Percentiles rank a stretch among this genome's conserved stretches.
phyloP scores from a whole-genome alignment of 2,113 vertebrate genomes.

The Beaufortia kweichowensis region DNA sequence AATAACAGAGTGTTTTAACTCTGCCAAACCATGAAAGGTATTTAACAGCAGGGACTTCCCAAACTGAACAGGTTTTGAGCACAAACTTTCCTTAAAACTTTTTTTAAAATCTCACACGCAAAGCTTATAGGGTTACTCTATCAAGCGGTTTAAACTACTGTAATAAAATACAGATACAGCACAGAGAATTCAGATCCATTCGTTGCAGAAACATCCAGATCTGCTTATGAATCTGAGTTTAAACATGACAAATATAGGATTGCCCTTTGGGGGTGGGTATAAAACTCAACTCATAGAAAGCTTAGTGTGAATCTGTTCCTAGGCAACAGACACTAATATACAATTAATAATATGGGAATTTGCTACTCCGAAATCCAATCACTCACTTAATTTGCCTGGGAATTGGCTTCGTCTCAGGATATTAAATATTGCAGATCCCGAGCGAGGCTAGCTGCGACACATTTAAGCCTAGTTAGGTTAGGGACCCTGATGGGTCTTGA shows the following conservation, averaged over 20 bases:
- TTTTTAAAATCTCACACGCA: constrained; percentile 63
- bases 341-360: constrained; percentile 76
- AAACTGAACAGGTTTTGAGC: constrained; percentile 67
- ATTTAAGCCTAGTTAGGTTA: constrained; percentile 45
- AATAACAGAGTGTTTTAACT: constrained; percentile 54
- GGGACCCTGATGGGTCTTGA: background rate
- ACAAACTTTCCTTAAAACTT: constrained; percentile 57
- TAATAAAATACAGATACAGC: constrained; percentile 33
- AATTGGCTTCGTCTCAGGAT: constrained; percentile 61
- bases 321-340: constrained; percentile 73
- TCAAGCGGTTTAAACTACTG: background rate
- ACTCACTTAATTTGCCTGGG: constrained; percentile 64
- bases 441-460: constrained; percentile 47
- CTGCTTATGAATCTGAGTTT: constrained; percentile 65
- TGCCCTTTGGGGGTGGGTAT: constrained; percentile 57
- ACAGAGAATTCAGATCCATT: constrained; percentile 64
- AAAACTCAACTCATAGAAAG: constrained; percentile 56
- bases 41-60: constrained; percentile 69
- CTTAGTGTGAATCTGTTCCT: constrained; percentile 67
- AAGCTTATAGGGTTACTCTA: constrained; percentile 58
- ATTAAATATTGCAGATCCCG: constrained; percentile 57
- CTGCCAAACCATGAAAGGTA: constrained; percentile 52
- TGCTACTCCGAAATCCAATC: constrained; percentile 63
- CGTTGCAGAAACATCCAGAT: constrained; percentile 69
- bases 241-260: constrained; percentile 69